Evolutionary conservation across 2,888 invertebrate species (phyloP).

Genomic region (Prosopocoilus inquinatus): DNA sequence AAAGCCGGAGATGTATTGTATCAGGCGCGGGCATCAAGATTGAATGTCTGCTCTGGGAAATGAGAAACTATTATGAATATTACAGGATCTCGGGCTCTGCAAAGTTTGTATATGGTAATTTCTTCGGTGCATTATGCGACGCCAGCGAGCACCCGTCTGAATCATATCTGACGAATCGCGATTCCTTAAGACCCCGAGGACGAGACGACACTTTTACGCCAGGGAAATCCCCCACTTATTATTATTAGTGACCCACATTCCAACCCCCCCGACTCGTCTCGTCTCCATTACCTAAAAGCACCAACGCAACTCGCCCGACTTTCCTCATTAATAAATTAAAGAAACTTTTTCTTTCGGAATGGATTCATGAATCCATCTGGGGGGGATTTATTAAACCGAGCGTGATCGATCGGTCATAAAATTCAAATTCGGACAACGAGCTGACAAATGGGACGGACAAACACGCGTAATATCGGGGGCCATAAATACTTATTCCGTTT

Average conservation of each 20-base stretch:
- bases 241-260: slow-evolving; percentile 20
- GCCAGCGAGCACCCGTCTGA: slow-evolving; percentile 37
- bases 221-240: slow-evolving; percentile 19
- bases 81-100: slow-evolving; percentile 37
- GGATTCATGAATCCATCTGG: no score
- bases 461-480: slow-evolving; percentile 7
- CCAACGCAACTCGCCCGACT: no score
- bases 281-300: no score
- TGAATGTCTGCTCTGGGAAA: slow-evolving; percentile 38
- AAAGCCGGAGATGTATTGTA: slow-evolving; percentile 10
- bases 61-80: slow-evolving; percentile 45
- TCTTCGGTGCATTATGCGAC: slow-evolving; percentile 43
- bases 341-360: no score
- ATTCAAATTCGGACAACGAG: no score
- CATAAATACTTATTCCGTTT: slow-evolving; percentile 23
- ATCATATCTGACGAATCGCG: slow-evolving; percentile 44
- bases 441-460: background rate
- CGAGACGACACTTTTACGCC: slow-evolving; percentile 12
- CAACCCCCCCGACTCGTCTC: background rate
- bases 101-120: slow-evolving; percentile 42
- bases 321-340: no score
- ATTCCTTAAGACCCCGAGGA: slow-evolving; percentile 30
- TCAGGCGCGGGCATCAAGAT: slow-evolving; percentile 26
- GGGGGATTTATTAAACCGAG: no score
- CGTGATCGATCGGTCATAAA: no score